Evolutionary conservation across 1,140 invertebrate genomes (phyloP), one percentile per base, ranked within the genome.

Genomic region (Hirudo medicinalis): DNA sequence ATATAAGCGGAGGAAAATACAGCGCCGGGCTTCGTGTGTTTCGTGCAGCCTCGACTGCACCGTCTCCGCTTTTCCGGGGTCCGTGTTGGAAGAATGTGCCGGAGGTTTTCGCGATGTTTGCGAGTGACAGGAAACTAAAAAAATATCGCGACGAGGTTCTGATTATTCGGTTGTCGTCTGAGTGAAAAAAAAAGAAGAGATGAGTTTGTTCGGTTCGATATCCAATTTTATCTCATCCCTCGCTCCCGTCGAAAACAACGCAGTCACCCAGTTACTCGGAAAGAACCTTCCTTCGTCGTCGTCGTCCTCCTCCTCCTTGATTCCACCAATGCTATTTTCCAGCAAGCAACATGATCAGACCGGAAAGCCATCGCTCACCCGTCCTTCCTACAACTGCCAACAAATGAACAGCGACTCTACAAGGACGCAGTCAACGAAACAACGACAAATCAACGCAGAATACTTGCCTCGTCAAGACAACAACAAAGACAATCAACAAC

Each of bases 171-270:
- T 49, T 49, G 43, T 49, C 43, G 4, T 13, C 13, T 49, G 43
- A 17, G 43, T 17, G 11, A 49, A 49, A 49, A 49, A 49, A 49
- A n/a, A 63, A 13, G 11, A 8, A 49, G 11, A 49, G 29, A 63
- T 63, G 57, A 63, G 57, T 63, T 22, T 63, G 9, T 63, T 63
- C 57, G 57, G 57, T 5, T 63, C 57, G 22, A 25, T 63, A 63
- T 63, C 57, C 22, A 63, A 63, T 32, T 63, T 63, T 32, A 63
- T 63, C 29, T 63, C 57, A n/a, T 63, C 57, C 22, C 22, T 63
- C 11, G 57, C 57, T 32, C 29, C 57, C 15, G 11, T 20, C 29
- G 57, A 63, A 4, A 63, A 32, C 57, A 63, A 63, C 57, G 15
- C 57, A 6, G 57, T 63, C 57, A 63, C 57, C 22, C 57, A 63